Base-by-base conservation (phyloP, 2,113 vertebrate species). In the Eolophus roseicapilla region DNA sequence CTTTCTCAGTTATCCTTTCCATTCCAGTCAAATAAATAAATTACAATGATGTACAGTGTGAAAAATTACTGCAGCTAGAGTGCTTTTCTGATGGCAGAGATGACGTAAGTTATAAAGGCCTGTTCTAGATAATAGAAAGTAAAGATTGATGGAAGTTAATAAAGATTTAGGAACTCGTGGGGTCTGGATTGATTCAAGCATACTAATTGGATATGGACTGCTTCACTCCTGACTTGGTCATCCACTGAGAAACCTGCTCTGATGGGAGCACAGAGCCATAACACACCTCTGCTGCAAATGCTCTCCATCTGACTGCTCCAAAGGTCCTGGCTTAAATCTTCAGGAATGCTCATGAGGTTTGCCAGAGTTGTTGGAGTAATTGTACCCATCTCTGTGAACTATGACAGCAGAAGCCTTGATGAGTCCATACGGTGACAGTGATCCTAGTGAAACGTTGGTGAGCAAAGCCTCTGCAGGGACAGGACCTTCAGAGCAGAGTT, bases 1-100 rank as follows among this genome's bases (percentile, higher is more conserved):
- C 55, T 83, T 86, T 83, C 82, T 86, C 65, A 68, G 86, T 88
- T 92, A 84, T 70, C 44, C 68, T 83, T 84, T 93, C 77, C 64
- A 91, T 95, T 96, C 77, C 83, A 89, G 91, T 89, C 73, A 88
- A 95, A 95, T 94, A 92, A 94, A 93, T 94, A 94, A 92, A 94
- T 78, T 84, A 53, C 75, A 82, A 31, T 88, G 90, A 92, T 82
- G 69, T 91, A 82, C 76, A 92, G 41, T 89, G 82, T 86, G 86
- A 96, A 93, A 92, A 90, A 93, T 90, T 92, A 94, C 62, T 95
- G 81, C 73, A 69, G 49, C 67, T 79, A 92, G 93, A 97, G 87
- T 88, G 77, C 76, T 95, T 71, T 71, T 91, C 77, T 82, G 80
- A 91, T 91, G 81, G 80, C 41, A 62, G 69, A 90, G 44, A 91